Conservation (phyloP, 2,797 vertebrate genomes). For the Muraenolepis orangiensis region DNA sequence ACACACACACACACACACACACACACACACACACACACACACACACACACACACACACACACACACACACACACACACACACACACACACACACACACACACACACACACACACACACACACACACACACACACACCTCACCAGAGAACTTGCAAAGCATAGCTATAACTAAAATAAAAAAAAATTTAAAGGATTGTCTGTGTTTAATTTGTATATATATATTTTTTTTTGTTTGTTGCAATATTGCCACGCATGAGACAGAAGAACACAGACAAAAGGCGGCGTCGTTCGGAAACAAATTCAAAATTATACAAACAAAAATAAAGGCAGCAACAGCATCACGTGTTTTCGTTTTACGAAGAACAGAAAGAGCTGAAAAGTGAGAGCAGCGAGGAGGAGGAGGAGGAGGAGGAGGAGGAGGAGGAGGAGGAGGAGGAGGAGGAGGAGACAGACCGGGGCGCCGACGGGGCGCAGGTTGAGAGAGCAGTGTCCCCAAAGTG, state of each 20-base stretch:
- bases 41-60: no score
- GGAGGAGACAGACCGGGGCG: background rate
- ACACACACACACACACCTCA: background rate
- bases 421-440: background rate
- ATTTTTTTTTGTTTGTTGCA: background rate
- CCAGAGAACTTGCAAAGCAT: background rate
- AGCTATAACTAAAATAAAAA: background rate
- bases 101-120: background rate
- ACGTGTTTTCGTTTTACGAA: background rate
- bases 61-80: no score
- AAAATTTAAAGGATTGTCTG: background rate
- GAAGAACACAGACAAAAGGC: background rate
- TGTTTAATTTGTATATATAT: no score
- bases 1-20: no score
- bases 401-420: background rate
- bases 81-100: no score
- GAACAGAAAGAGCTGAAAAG: background rate
- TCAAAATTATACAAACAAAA: background rate
- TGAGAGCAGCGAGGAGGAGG: background rate
- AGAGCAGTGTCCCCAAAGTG: background rate
- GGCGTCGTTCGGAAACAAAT: background rate
- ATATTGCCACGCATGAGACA: background rate
- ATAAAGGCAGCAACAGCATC: background rate
- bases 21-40: background rate
- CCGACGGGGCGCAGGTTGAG: background rate